These are phyloP conservation scores for Listronotus bonariensis DNA, from an alignment of 1,140 invertebrate genomes.

Conservation along the genomic window DNA sequence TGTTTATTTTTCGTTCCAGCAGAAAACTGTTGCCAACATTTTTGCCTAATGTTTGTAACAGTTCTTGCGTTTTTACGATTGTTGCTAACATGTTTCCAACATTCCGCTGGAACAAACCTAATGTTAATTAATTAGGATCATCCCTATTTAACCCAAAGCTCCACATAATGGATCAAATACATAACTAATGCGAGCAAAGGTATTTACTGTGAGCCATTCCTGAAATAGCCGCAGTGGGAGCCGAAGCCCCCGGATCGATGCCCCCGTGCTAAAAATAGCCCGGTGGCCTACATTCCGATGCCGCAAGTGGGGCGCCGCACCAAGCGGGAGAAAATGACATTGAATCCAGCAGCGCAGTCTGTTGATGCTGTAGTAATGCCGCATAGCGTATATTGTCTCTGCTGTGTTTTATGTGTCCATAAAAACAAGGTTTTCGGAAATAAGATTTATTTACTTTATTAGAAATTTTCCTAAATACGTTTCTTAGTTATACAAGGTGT, in stretches of 20 bases:
- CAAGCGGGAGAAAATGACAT: slow-evolving; percentile 35
- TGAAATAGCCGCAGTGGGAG: slow-evolving; percentile 41
- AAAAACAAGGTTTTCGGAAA: not conserved
- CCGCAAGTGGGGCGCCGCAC: slow-evolving; percentile 35
- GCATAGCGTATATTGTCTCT: slow-evolving; percentile 11
- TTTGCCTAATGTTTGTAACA: too few relatives aligned
- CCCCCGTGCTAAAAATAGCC: slow-evolving; percentile 42
- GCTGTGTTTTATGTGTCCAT: not conserved
- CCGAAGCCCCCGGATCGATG: slow-evolving; percentile 39
- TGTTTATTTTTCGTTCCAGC: too few relatives aligned
- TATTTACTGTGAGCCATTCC: slow-evolving; percentile 31
- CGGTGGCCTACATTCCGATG: slow-evolving; percentile 41
- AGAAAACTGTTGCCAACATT: too few relatives aligned
- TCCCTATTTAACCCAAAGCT: too few relatives aligned
- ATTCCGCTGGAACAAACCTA: too few relatives aligned
- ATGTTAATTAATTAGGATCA: too few relatives aligned
- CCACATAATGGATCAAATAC: too few relatives aligned
- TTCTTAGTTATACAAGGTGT: too few relatives aligned
- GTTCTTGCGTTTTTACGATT: too few relatives aligned
- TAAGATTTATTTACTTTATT: too few relatives aligned
- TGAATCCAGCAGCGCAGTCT: slow-evolving; percentile 29
- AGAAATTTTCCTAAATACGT: too few relatives aligned
- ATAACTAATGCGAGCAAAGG: not conserved
- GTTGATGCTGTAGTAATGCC: slow-evolving; percentile 8
- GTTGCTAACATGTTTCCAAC: too few relatives aligned